Evolutionary conservation across 2,888 invertebrate species (phyloP), one percentile per base, ranked within the genome.

Genomic region (Dicyrtoma fusca): DNA sequence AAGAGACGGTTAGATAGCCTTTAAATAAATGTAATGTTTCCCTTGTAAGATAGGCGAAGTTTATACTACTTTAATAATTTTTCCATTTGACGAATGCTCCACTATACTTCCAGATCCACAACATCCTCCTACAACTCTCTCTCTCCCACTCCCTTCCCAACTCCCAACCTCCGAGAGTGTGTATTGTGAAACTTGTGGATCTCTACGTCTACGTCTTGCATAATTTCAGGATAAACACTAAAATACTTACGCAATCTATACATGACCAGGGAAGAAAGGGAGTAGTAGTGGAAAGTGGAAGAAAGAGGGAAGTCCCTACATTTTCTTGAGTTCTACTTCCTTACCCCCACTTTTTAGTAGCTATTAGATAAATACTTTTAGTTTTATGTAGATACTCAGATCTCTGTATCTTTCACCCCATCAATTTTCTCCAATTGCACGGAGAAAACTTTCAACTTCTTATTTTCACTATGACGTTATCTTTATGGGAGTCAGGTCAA

Each of bases 51-150:
- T 64, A 64, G 49, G 51, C 49, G 17, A 49, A 64, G 21, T 64
- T 64, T 64, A 64, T 64, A 26, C 49, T 49, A 6, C 17, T 51
- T 64, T 64, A 51, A 51, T 64, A 64, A 64, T 64, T 64, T 64
- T 51, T 3, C 49, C 64, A 64, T 64, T 64, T 51, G 42, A 34
- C 25, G 26, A 64, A 63, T 63, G 49, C 19, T 25, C 44, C 21
- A 26, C n/a, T 17, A 49, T 64, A 64, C 51, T 64, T 64, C 55
- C 55, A 55, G 55, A 55, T 21, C 55, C 21, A 13, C 14, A 55
- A 19, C 55, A 55, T 21, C 21, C 49, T 21, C 21, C 21, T 21
- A 23, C 55, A 55, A n/a, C 1, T 10, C 13, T 21, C 53, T 53
- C 53, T 8, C 53, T 53, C 53, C 21, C n/a, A 21, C 53, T 53